These are phyloP conservation scores for Erpornis zantholeuca DNA, from an alignment of 2,113 vertebrate genomes.

Conservation along the genomic window DNA sequence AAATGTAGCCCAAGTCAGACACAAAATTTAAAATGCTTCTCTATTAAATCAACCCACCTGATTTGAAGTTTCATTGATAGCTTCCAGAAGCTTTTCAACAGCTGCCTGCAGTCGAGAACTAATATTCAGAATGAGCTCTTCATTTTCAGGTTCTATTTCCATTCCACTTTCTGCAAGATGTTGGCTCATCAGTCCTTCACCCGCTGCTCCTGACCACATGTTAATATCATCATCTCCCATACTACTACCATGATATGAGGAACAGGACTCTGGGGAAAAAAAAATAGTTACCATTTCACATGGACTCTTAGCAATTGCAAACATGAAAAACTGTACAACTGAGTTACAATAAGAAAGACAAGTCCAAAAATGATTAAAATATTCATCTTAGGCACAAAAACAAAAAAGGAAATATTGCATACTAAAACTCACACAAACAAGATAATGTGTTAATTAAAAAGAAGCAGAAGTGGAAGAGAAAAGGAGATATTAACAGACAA, in stretches of 20 bases:
- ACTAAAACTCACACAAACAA: conserved; percentile 15
- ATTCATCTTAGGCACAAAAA: background rate
- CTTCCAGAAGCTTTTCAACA: conserved; percentile 89
- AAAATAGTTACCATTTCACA: background rate
- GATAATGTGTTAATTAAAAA: conserved; percentile 10
- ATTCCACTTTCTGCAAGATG: conserved; percentile 73
- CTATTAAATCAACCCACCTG: conserved; percentile 77
- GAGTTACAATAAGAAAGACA: background rate
- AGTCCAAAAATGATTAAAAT: background rate
- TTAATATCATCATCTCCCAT: conserved; percentile 47
- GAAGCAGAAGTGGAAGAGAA: conserved; percentile 6
- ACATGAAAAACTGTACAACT: background rate
- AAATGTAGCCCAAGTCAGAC: background rate
- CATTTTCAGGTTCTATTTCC: conserved; percentile 81
- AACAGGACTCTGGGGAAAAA: conserved; percentile 44
- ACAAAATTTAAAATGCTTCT: background rate
- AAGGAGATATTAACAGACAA: conserved; percentile 55
- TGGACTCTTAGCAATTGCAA: background rate
- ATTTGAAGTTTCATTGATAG: conserved; percentile 85
- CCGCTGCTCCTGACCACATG: conserved; percentile 71
- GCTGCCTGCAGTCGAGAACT: conserved; percentile 86
- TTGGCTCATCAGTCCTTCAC: conserved; percentile 77
- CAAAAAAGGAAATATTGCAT: background rate
- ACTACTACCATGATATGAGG: conserved; percentile 56
- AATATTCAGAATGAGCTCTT: conserved; percentile 81